phyloP scores from a whole-genome alignment of 2,888 invertebrate genomes.

The Oxytorus armatus region DNA sequence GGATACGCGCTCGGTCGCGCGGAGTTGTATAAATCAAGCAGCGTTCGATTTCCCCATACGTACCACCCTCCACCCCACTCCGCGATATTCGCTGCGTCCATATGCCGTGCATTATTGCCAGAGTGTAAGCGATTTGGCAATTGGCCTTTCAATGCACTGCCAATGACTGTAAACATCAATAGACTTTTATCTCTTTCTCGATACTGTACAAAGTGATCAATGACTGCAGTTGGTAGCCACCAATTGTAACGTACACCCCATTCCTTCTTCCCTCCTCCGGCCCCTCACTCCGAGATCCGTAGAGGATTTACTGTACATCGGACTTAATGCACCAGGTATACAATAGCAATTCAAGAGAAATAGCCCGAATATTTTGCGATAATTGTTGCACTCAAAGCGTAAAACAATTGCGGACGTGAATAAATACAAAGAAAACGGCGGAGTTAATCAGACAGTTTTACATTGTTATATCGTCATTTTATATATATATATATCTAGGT shows the following conservation, averaged over 20 bases:
- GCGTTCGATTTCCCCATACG: conserved; percentile 50
- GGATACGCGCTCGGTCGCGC: conserved; percentile 67
- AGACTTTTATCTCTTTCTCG: neutral
- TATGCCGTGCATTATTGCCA: neutral
- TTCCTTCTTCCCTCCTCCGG: neutral
- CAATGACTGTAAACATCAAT: conserved; percentile 2
- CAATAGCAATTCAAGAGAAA: neutral
- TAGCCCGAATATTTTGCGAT: neutral
- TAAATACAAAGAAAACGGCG: too few relatives aligned
- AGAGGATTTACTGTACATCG: neutral
- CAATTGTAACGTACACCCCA: neutral
- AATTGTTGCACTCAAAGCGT: neutral
- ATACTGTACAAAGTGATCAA: neutral
- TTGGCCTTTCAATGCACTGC: conserved; percentile 7
- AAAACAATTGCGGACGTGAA: too few relatives aligned
- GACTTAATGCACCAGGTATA: neutral
- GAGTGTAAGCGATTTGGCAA: conserved; percentile 23
- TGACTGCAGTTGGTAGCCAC: neutral
- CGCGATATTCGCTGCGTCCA: conserved; percentile 14
- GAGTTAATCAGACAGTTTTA: too few relatives aligned
- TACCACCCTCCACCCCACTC: too few relatives aligned
- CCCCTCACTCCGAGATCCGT: neutral
- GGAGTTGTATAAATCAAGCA: conserved; percentile 76
- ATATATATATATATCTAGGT: neutral
- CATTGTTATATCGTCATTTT: too few relatives aligned